Evolutionary conservation across 2,888 invertebrate genomes (phyloP).

Genomic region (Agriotes lineatus): DNA sequence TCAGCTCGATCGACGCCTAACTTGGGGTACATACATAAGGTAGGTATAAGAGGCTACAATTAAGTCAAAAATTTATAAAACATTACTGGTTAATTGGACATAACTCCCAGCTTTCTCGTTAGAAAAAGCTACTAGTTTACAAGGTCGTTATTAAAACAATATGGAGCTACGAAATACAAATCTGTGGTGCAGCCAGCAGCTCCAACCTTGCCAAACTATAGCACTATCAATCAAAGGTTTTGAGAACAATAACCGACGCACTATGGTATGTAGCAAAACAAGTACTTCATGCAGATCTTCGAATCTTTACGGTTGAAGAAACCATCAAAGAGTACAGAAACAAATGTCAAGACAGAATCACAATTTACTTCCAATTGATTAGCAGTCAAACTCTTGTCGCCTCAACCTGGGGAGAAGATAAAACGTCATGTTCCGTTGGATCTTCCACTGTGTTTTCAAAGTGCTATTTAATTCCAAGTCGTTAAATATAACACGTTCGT

Average conservation of each 20-base stretch:
- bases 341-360: not conserved
- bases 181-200: not conserved
- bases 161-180: slow-evolving; percentile 13
- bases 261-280: too few species aligned
- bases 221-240: not conserved
- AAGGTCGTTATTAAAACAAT: slow-evolving; percentile 14
- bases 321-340: slow-evolving; percentile 4
- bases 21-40: not conserved
- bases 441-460: not conserved
- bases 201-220: not conserved
- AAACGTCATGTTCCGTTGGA: not conserved
- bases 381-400: not conserved
- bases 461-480: not conserved
- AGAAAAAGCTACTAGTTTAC: slow-evolving; percentile 14
- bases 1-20: not conserved
- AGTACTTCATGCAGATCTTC: not conserved
- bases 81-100: not conserved
- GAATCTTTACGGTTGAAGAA: not conserved
- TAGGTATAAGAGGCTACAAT: slow-evolving; percentile 1
- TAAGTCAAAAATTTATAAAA: not conserved
- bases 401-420: not conserved
- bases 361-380: not conserved
- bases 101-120: not conserved
- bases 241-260: not conserved
- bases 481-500: not conserved